These are phyloP conservation scores for Lycodopsis pacificus DNA, from an alignment of 2,797 vertebrate species.

Conservation along the genomic window DNA sequence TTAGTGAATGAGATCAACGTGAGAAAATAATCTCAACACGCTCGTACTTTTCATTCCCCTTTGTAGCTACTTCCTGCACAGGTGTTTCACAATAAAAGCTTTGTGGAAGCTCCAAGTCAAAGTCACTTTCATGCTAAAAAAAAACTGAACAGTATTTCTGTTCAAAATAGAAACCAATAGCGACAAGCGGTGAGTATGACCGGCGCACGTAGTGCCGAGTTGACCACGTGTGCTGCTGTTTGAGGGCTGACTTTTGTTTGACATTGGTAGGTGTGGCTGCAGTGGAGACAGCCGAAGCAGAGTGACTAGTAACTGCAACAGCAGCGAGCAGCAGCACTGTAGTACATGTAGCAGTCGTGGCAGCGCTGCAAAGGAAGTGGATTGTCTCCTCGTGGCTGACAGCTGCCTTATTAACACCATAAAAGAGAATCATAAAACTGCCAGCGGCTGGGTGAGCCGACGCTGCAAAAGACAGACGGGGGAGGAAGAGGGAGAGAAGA, in stretches of 20 bases:
- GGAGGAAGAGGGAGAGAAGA: neutral
- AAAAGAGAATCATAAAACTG: constrained; percentile 66
- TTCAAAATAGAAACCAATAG: neutral
- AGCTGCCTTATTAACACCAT: constrained; percentile 68
- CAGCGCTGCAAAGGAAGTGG: constrained; percentile 25
- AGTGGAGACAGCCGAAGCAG: neutral
- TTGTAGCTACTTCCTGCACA: neutral
- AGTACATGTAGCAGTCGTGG: constrained; percentile 2
- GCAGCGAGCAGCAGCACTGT: neutral
- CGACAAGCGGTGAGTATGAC: fast-evolving
- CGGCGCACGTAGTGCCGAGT: neutral
- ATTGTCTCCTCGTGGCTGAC: constrained; percentile 55
- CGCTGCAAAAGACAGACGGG: constrained; percentile 38
- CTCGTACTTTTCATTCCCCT: neutral
- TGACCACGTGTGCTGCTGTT: no score
- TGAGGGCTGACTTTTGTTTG: neutral
- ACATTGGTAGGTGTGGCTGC: neutral
- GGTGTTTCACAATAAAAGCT: neutral
- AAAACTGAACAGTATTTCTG: no score
- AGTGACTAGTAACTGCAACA: neutral
- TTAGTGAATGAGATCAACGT: neutral
- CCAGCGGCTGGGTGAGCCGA: constrained; percentile 43
- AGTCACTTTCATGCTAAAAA: neutral
- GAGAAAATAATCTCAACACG: neutral
- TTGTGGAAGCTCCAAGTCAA: neutral